These are phyloP conservation scores for Pteria penguin DNA, from an alignment of 2,888 invertebrate species.

Conservation along the genomic window DNA sequence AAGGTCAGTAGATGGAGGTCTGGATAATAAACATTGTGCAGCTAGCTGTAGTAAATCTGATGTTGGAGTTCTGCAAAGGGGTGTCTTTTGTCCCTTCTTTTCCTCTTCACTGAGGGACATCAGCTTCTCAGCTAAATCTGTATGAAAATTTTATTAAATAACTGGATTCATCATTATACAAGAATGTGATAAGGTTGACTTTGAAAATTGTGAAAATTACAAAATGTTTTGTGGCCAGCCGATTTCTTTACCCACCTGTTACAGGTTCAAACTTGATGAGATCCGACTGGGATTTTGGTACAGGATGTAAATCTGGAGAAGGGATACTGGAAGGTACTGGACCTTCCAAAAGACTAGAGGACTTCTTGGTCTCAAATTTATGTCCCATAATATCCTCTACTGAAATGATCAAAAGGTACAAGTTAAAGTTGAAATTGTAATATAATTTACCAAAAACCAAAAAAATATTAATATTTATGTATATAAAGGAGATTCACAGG, in stretches of 20 bases:
- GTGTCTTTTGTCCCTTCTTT: conserved; percentile 65
- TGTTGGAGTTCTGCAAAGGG: conserved; percentile 66
- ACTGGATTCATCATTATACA: no score
- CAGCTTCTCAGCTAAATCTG: conserved; percentile 45
- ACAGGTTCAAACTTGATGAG: conserved; percentile 69
- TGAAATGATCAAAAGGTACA: no score
- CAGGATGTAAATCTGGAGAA: conserved; percentile 71
- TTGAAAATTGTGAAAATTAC: no score
- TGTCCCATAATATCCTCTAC: conserved; percentile 40
- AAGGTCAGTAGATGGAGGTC: conserved; percentile 33
- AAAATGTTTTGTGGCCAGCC: no score
- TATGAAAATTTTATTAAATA: background rate
- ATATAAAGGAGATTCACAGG: no score
- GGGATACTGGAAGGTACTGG: conserved; percentile 74
- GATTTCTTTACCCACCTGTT: background rate
- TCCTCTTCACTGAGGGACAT: conserved; percentile 65
- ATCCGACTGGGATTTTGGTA: conserved; percentile 43
- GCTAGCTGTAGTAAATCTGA: conserved; percentile 73
- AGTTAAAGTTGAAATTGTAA: no score
- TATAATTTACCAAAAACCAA: no score
- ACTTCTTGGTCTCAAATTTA: background rate
- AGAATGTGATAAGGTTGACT: no score
- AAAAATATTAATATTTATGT: no score
- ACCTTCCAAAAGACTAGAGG: conserved; percentile 65
- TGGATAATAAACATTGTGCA: conserved; percentile 63